Percentiles rank a stretch among this genome's conserved stretches.
Conservation (phyloP, 37 sponge, comb jelly and placozoan genomes). For the Beroe forskalii region DNA sequence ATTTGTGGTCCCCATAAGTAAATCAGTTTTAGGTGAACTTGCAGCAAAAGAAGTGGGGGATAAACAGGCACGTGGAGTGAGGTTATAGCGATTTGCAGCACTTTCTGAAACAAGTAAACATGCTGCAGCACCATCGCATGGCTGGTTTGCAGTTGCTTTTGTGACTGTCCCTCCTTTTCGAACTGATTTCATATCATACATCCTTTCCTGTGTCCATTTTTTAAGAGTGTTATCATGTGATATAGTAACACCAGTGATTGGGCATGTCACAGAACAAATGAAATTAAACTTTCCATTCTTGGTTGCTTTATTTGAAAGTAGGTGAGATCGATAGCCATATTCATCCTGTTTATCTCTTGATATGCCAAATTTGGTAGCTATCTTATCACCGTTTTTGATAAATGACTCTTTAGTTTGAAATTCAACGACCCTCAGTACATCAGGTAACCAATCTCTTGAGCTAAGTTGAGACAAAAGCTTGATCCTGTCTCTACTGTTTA, state of each 20-base stretch:
- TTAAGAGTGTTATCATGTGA: neutral
- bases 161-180: conserved; percentile 21
- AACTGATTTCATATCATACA: neutral
- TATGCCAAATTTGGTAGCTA: conserved; percentile 11
- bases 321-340: conserved; percentile 47
- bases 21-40: conserved; percentile 4
- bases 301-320: neutral
- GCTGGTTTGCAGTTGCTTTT: conserved; percentile 51
- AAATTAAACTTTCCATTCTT: conserved; percentile 9
- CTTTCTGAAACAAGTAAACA: conserved; percentile 32
- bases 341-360: conserved; percentile 18
- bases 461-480: neutral
- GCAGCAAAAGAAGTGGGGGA: conserved; percentile 5
- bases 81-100: neutral
- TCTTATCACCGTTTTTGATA: conserved; percentile 27
- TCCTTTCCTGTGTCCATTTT: neutral
- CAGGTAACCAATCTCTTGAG: neutral
- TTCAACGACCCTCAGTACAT: conserved; percentile 30
- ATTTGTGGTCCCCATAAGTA: conserved; percentile 41
- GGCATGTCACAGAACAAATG: neutral
- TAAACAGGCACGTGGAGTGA: neutral
- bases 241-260: neutral
- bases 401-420: conserved; percentile 41
- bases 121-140: conserved; percentile 50
- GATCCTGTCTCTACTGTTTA: neutral